Conservation (phyloP, 2,797 vertebrate species). For the Sternarchorhynchus goeldii region DNA sequence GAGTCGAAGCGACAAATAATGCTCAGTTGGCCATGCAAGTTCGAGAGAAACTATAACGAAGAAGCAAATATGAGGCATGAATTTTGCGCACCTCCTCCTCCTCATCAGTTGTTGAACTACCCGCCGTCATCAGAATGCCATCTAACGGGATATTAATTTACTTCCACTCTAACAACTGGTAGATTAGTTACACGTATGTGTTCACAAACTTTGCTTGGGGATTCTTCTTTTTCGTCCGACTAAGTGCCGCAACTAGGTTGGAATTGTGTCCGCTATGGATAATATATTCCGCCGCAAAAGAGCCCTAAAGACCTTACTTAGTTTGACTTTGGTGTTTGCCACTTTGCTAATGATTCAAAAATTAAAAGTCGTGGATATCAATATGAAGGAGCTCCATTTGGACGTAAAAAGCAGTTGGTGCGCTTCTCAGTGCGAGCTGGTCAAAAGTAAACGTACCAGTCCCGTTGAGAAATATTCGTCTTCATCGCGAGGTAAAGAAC, state of each 20-base stretch:
- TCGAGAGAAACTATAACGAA: background rate
- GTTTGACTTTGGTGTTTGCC: conserved; percentile 73
- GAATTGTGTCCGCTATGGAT: conserved; percentile 70
- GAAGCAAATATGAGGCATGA: background rate
- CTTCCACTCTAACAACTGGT: background rate
- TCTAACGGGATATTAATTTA: background rate
- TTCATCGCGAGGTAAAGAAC: background rate
- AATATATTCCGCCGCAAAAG: conserved; percentile 72
- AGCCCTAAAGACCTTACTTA: conserved; percentile 77
- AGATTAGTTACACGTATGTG: background rate
- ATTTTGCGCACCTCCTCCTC: background rate
- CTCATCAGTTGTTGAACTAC: background rate
- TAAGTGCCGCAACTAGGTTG: background rate
- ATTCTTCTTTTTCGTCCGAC: background rate
- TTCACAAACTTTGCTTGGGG: conserved; percentile 10
- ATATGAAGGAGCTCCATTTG: conserved; percentile 58
- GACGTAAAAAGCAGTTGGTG: conserved; percentile 61
- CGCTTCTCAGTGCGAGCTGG: conserved; percentile 56
- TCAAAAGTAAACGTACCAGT: conserved; percentile 53
- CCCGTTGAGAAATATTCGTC: conserved; percentile 36
- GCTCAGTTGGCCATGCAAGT: background rate
- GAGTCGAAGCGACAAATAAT: background rate
- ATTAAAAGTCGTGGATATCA: conserved; percentile 70
- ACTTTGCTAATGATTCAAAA: conserved; percentile 80
- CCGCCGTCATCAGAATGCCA: conserved; percentile 30